Percentiles rank a stretch among this genome's conserved stretches.
Conservation (phyloP, 2,888 invertebrate genomes). For the Beris morrisii region DNA sequence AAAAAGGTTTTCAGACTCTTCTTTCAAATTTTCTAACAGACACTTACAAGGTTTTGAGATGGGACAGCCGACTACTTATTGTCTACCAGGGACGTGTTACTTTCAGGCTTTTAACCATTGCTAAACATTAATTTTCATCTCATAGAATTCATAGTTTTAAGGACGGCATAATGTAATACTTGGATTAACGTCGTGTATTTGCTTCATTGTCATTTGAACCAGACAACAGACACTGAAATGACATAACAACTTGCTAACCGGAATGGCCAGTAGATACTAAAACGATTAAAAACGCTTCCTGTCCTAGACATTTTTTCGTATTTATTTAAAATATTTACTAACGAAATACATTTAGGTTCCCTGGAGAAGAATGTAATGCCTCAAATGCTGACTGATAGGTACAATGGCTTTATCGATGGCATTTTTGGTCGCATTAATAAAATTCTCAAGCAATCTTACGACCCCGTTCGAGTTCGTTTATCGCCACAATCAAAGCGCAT, state of each 20-base stretch:
- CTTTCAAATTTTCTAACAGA: no score
- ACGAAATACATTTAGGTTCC: conserved; percentile 50
- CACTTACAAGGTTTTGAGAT: no score
- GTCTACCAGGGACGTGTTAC: no score
- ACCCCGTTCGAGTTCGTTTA: conserved; percentile 79
- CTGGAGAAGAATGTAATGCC: conserved; percentile 59
- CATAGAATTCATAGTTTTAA: no score
- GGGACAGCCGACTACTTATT: no score
- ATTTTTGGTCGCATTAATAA: conserved; percentile 80
- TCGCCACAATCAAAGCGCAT: conserved; percentile 49
- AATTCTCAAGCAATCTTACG: conserved; percentile 76
- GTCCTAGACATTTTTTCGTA: no score
- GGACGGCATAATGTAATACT: not conserved
- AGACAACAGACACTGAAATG: conserved; percentile 12
- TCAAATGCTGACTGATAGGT: conserved; percentile 75
- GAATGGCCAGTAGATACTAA: conserved; percentile 15
- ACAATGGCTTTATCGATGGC: conserved; percentile 83
- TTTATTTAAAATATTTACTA: no score
- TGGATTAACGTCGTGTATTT: conserved; percentile 18
- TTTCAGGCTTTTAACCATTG: no score
- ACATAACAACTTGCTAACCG: not conserved
- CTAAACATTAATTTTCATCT: no score
- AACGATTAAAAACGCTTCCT: no score
- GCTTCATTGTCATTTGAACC: conserved; percentile 21
- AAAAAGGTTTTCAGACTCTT: no score